A percentile compares a stretch with the other conserved stretches of the same genome.
Evolutionary conservation across 2,113 vertebrate species (phyloP).

Genomic region (Tyrannus savana): DNA sequence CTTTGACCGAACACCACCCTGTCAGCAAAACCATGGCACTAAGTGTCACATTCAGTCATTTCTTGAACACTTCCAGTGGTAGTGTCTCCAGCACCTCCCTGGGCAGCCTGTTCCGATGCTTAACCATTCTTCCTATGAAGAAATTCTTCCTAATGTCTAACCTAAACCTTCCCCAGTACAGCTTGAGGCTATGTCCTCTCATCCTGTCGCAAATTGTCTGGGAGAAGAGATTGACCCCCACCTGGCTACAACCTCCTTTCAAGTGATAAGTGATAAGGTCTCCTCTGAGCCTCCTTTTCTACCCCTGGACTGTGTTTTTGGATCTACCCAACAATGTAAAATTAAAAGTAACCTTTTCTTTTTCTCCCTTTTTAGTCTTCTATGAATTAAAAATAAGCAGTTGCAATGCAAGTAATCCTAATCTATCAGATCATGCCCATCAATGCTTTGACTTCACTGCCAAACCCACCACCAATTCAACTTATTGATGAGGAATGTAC

Average conservation of each 20-base stretch:
- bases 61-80: neutral
- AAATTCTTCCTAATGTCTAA: neutral
- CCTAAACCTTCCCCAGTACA: neutral
- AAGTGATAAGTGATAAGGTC: neutral
- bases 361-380: neutral
- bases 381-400: neutral
- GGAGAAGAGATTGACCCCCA: neutral
- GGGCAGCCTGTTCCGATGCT: neutral
- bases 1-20: neutral
- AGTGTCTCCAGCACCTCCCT: no score
- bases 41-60: accelerated
- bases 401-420: neutral
- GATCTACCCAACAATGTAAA: neutral
- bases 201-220: neutral
- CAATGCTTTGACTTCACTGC: neutral
- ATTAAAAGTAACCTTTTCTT: neutral
- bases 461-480: neutral
- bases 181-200: neutral
- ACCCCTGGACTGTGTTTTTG: accelerated
- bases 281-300: neutral
- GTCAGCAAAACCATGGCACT: neutral
- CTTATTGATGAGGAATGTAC: neutral
- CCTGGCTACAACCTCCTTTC: neutral
- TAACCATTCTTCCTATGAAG: neutral
- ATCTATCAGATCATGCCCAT: neutral